These are phyloP conservation scores for Drosophila mimica DNA, from an alignment of 2,888 invertebrate genomes.

Conservation along the genomic window DNA sequence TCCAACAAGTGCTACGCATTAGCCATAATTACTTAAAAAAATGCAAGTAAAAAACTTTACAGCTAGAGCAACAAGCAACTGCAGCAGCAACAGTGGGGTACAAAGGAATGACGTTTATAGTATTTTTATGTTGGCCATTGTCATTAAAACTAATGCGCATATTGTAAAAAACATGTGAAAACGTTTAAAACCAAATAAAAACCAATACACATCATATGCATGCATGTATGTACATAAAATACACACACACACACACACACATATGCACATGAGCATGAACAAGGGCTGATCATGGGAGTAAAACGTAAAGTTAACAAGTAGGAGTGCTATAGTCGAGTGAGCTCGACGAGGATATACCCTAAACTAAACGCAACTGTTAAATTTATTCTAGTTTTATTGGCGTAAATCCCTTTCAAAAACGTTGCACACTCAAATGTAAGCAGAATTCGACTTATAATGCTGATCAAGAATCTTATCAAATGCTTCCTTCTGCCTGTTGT, in stretches of 20 bases:
- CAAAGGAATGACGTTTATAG: constrained; percentile 44
- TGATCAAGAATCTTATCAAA: neutral
- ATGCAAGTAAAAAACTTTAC: constrained; percentile 3
- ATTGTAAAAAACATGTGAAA: constrained; percentile 60
- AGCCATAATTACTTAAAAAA: constrained; percentile 2
- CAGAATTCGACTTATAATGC: neutral
- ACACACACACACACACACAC: neutral
- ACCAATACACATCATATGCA: constrained; percentile 32
- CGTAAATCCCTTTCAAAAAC: neutral
- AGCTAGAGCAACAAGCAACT: neutral
- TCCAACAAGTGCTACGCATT: constrained; percentile 23
- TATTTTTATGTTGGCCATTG: constrained; percentile 56
- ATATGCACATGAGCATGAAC: neutral
- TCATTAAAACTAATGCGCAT: constrained; percentile 60
- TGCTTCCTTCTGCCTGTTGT: neutral
- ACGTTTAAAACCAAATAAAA: constrained; percentile 62
- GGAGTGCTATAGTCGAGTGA: neutral
- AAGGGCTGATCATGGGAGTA: constrained; percentile 6
- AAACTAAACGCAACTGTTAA: neutral
- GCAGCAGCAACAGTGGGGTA: constrained; percentile 8
- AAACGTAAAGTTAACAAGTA: neutral
- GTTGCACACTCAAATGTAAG: neutral
- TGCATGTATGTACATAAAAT: neutral
- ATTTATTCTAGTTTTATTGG: neutral
- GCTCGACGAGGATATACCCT: neutral